Base-by-base conservation (phyloP, 2,797 vertebrate genomes). In the Rhynchotus rufescens region DNA sequence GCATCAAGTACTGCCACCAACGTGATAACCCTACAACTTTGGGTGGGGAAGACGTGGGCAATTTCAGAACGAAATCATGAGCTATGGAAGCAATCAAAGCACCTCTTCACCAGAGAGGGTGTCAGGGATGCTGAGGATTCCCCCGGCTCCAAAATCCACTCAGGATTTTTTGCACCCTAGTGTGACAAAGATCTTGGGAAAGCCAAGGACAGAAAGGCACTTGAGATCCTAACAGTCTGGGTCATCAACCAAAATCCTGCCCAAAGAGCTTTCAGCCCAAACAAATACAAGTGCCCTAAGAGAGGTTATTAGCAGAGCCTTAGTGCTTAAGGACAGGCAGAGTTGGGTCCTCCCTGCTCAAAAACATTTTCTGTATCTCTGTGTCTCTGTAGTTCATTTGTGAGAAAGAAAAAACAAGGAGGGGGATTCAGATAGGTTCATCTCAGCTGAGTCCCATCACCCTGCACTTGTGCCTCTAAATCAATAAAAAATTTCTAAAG, bases 1-100 rank as follows among this genome's bases (percentile, higher is more conserved):
- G 5, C 0, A 2, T 0, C 38, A 25, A 8, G 54, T 60, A 61
- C 42, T 47, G 89, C 1, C 21, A 34, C 2, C 64, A 8, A 23
- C 6, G 42, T 36, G 42, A 20, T 1, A 3, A 12, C 6, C 15
- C 15, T 22, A 36, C 30, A 12, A 19, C 26, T 36, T 57, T 10
- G 2, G 17, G 38, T n/a, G 61, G 38, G 32, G 65, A n/a, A 80
- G 36, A 54, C 36, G 19, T 6, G 10, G 49, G 66, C 36, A 52
- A 12, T 52, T 76, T 42, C 62, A 78, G 57, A 60, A 34, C 23
- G 56, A 28, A 6, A 1, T 32, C 78, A 20, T 19, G 54, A 72
- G 19, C 44, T 71, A 2, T 12, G 49, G 66, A 49, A 81, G 40
- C 49, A n/a, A 34, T 23, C 25, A 19, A 57, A 45, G 80, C 36